These are phyloP conservation scores for Malurus melanocephalus DNA, from an alignment of 2,113 vertebrate genomes.

Conservation along the genomic window DNA sequence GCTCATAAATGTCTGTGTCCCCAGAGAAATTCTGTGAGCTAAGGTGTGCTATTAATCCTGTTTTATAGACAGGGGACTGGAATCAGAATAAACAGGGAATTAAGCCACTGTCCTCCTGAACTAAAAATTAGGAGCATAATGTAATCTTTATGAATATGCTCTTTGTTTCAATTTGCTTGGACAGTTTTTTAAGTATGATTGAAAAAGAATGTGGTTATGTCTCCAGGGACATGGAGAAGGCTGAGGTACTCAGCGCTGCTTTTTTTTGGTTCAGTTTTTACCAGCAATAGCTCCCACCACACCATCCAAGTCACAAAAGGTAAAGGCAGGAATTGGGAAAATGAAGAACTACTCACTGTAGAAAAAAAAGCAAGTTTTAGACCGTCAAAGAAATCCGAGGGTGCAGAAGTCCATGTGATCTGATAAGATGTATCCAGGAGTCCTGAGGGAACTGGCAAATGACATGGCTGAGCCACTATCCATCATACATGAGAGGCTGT, in stretches of 20 bases:
- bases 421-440: not conserved
- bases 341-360: not conserved
- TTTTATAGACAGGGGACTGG: not conserved
- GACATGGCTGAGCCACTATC: not conserved
- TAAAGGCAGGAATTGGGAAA: not conserved
- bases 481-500: not conserved
- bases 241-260: not conserved
- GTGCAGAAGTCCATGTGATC: not conserved
- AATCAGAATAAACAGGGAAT: not conserved
- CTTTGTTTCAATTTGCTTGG: not conserved
- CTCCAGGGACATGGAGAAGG: not conserved
- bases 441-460: not conserved
- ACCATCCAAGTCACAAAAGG: not conserved
- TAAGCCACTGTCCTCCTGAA: not conserved
- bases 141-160: not conserved
- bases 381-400: not conserved
- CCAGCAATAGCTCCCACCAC: not conserved
- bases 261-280: not conserved
- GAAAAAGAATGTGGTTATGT: not conserved
- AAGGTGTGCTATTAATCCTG: not conserved
- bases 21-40: not conserved
- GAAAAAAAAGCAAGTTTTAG: not conserved
- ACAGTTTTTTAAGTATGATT: not conserved
- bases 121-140: not conserved
- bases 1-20: not conserved